Conservation (phyloP, 2,888 invertebrate species). For the Ditylenchus weischeri region DNA sequence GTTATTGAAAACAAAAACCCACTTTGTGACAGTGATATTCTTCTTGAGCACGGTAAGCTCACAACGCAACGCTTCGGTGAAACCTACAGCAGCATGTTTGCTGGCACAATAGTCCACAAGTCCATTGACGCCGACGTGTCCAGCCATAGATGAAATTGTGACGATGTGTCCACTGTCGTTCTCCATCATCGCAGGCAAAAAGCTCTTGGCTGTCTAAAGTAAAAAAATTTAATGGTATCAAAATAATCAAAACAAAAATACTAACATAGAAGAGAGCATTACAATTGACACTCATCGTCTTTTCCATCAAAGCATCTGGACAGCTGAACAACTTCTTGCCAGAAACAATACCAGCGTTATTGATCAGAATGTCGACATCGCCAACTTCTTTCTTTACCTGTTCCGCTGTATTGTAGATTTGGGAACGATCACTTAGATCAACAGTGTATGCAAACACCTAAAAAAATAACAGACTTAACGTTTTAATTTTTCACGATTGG, state of each 20-base stretch:
- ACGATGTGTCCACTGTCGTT: constrained; percentile 85
- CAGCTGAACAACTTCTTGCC: constrained; percentile 78
- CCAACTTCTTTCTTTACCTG: constrained; percentile 70
- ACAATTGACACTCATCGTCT: constrained; percentile 83
- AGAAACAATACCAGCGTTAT: constrained; percentile 88
- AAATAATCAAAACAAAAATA: neutral
- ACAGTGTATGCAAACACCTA: constrained; percentile 75
- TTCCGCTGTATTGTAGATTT: constrained; percentile 68
- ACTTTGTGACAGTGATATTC: constrained; percentile 74
- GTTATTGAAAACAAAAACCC: too few species aligned
- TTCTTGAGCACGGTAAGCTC: constrained; percentile 63
- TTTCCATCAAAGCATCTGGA: constrained; percentile 78
- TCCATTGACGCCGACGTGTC: constrained; percentile 73
- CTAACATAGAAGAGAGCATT: constrained; percentile 85
- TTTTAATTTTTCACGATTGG: too few species aligned
- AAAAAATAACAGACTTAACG: too few species aligned
- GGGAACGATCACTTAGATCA: constrained; percentile 76
- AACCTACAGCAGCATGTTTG: constrained; percentile 88
- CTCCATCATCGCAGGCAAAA: constrained; percentile 84
- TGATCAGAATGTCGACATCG: constrained; percentile 78
- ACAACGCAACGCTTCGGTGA: constrained; percentile 80
- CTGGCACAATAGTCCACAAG: constrained; percentile 82
- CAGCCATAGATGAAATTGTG: constrained; percentile 77
- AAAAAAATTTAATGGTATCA: neutral
- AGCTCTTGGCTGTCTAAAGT: constrained; percentile 84